A percentile compares a stretch with the other conserved stretches of the same genome.
Evolutionary conservation across 2,888 invertebrate genomes (phyloP).

Genomic region (Lypha dubia): DNA sequence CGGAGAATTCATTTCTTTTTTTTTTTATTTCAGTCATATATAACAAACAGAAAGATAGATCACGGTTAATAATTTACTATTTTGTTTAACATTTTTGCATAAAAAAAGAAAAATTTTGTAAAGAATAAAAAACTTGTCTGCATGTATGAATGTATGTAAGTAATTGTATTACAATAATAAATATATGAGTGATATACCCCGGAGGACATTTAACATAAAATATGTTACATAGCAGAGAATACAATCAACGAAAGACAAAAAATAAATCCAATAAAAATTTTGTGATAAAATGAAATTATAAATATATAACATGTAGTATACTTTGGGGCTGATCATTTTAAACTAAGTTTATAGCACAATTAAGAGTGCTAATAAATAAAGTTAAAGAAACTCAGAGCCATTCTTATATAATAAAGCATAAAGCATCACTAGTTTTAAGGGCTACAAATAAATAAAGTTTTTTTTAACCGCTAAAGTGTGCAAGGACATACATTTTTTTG

Average conservation of each 20-base stretch:
- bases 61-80: constrained; percentile 58
- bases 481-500: too few relatives aligned
- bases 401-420: too few relatives aligned
- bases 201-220: constrained; percentile 38
- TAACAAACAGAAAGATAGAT: constrained; percentile 17
- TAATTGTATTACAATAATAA: neutral
- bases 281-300: neutral
- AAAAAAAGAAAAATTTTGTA: neutral
- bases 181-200: constrained; percentile 19
- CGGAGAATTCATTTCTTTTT: neutral
- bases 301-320: neutral
- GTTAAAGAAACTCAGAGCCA: too few relatives aligned
- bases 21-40: neutral
- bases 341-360: neutral
- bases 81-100: constrained; percentile 43
- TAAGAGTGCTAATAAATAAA: neutral
- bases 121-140: neutral
- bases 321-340: neutral
- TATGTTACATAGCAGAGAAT: neutral
- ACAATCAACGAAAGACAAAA: neutral
- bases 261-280: neutral
- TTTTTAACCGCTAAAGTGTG: neutral
- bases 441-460: too few relatives aligned
- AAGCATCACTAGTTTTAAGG: too few relatives aligned
- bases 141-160: neutral